These are phyloP conservation scores for Trichonephila clavata DNA, from an alignment of 1,140 invertebrate genomes.

Conservation along the genomic window DNA sequence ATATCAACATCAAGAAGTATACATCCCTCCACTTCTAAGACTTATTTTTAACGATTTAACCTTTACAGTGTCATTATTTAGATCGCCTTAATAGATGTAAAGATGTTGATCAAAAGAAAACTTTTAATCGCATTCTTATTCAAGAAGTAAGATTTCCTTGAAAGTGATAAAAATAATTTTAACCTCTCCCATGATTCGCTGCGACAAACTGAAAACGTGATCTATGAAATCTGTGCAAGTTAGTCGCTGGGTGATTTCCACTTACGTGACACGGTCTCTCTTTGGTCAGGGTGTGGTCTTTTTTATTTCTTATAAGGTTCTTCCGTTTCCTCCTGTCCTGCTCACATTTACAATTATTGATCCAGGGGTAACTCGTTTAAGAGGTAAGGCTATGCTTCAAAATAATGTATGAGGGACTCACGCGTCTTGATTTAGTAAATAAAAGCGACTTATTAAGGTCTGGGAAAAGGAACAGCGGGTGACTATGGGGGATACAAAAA, in stretches of 20 bases:
- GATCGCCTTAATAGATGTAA: background rate
- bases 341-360: conserved; percentile 33
- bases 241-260: conserved; percentile 10
- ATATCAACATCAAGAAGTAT: background rate
- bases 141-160: background rate
- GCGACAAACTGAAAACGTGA: background rate
- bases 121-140: conserved; percentile 37
- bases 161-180: conserved; percentile 12
- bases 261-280: conserved; percentile 29
- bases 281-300: conserved; percentile 36
- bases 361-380: conserved; percentile 35
- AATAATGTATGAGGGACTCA: background rate
- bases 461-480: conserved; percentile 1
- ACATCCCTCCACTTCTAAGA: background rate
- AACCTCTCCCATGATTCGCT: background rate
- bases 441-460: conserved; percentile 10
- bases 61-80: background rate
- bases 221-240: conserved; percentile 7
- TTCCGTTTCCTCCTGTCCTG: background rate
- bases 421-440: conserved; percentile 21
- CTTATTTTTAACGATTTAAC: background rate
- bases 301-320: conserved; percentile 41
- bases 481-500: background rate
- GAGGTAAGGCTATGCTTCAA: background rate
- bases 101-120: background rate